Base-by-base conservation (phyloP, 1,140 invertebrate species). In the Mizuhopecten yessoensis region DNA sequence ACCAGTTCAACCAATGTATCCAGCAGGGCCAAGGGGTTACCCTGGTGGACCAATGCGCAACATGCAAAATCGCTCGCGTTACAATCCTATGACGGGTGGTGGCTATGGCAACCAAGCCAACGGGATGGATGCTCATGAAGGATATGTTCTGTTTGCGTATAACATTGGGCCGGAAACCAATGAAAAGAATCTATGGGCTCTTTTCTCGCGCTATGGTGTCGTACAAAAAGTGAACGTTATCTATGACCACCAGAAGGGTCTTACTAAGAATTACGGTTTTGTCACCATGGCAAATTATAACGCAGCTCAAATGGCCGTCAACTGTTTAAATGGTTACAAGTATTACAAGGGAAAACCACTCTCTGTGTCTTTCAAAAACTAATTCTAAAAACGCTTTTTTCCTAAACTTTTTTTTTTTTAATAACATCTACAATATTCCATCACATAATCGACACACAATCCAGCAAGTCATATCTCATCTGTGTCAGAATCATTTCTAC, bases 201-300 rank as follows among this genome's bases (percentile, higher is more conserved):
- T 97, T 89, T 97, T 97, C 92, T 95, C 94, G 11, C 94, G 94
- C 0, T 97, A 96, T 91, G 96, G 96, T n/a, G 95, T 94, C 33
- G 95, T 97, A 20, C 91, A 94, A 39, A 96, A 96, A 90, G 96
- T 96, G 11, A 96, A 96, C 89, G 95, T 97, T 10, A 95, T 97
- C 34, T 91, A 95, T 75, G 96, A 96, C 75, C 94, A 94, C 45
- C 91, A 93, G n/a, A 96, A 96, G 42, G 93, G 94, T 36, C 90
- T 94, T 57, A 94, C 95, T 88, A 97, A 96, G 92, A 96, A 96
- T n/a, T 97, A 95, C 94, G 96, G 96, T 23, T 97, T 97, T 95
- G 96, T 97, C 0, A 97, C 96, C 33, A 97, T 97, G 96, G 91
- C 94, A 11, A 96, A 96, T 92, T 95, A 95, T 90, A 93, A 96